Percentiles rank a stretch among this genome's conserved stretches.
Evolutionary conservation across 2,888 invertebrate species (phyloP).

Genomic region (Cactoblastis cactorum): DNA sequence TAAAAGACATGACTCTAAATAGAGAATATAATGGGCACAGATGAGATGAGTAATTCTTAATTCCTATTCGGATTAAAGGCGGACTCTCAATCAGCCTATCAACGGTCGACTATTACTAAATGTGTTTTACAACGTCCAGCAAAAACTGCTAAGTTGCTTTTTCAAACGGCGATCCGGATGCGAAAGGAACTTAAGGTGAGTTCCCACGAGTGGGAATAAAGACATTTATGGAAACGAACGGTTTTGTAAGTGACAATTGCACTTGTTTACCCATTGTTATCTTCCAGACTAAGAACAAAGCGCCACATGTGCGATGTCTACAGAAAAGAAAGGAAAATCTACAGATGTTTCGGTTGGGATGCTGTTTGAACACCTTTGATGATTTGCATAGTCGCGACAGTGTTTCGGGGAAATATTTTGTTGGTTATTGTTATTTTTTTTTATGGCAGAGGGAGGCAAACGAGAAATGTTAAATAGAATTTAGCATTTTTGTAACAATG

Average conservation of each 20-base stretch:
- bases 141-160: slow-evolving; percentile 50
- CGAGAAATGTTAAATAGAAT: no score
- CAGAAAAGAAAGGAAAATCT: slow-evolving; percentile 22
- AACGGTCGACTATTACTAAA: slow-evolving; percentile 56
- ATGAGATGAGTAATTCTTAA: slow-evolving; percentile 35
- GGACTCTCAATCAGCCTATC: slow-evolving; percentile 45
- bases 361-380: slow-evolving; percentile 25
- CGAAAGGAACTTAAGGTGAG: slow-evolving; percentile 48
- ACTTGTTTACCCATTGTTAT: slow-evolving; percentile 38
- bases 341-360: slow-evolving; percentile 46
- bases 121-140: slow-evolving; percentile 63
- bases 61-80: slow-evolving; percentile 33
- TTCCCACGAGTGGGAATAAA: slow-evolving; percentile 62
- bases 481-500: no score
- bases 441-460: no score
- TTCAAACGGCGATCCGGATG: slow-evolving; percentile 64
- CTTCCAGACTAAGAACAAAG: slow-evolving; percentile 56
- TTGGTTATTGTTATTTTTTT: no score
- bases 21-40: no score
- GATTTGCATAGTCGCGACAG: slow-evolving; percentile 1
- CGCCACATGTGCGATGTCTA: slow-evolving; percentile 48
- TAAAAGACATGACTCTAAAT: no score
- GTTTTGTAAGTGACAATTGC: slow-evolving; percentile 65
- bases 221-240: slow-evolving; percentile 32
- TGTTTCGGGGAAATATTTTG: no score